Percentiles rank a stretch among this genome's conserved stretches.
Evolutionary conservation across 2,113 vertebrate species (phyloP).

Genomic region (Gadus chalcogrammus): DNA sequence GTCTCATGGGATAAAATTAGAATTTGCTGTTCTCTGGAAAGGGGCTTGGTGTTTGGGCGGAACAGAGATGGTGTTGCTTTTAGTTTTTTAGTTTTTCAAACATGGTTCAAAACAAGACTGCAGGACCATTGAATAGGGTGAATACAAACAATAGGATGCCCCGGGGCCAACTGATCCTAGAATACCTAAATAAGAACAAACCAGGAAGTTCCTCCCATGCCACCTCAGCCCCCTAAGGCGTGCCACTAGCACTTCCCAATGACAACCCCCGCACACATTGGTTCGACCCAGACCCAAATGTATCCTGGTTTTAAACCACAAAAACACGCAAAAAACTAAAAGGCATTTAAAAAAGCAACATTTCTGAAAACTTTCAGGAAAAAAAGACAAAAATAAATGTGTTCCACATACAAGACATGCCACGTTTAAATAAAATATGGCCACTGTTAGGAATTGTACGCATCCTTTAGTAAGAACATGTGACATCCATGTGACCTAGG

Average conservation of each 20-base stretch:
- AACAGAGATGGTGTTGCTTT: not conserved
- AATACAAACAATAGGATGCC: not conserved
- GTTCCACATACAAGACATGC: no score
- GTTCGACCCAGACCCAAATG: no score
- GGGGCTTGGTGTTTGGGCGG: not conserved
- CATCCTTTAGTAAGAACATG: no score
- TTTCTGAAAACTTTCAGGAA: no score
- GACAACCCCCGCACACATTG: constrained; percentile 8
- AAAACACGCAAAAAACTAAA: no score
- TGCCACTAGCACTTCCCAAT: constrained; percentile 27
- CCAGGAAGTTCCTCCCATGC: not conserved
- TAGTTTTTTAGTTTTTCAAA: not conserved
- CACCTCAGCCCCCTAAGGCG: constrained; percentile 14
- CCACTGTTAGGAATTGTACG: no score
- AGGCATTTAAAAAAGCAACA: no score
- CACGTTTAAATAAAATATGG: no score
- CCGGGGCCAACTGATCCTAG: not conserved
- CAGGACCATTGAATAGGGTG: not conserved
- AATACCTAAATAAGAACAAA: constrained; percentile 8
- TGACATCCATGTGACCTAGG: no score
- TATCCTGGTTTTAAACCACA: no score
- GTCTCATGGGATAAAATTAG: not conserved
- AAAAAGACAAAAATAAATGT: no score
- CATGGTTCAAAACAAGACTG: not conserved
- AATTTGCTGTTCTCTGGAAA: not conserved